Evolutionary conservation across 1,140 invertebrate species (phyloP).

Genomic region (Neuroterus valhalla): DNA sequence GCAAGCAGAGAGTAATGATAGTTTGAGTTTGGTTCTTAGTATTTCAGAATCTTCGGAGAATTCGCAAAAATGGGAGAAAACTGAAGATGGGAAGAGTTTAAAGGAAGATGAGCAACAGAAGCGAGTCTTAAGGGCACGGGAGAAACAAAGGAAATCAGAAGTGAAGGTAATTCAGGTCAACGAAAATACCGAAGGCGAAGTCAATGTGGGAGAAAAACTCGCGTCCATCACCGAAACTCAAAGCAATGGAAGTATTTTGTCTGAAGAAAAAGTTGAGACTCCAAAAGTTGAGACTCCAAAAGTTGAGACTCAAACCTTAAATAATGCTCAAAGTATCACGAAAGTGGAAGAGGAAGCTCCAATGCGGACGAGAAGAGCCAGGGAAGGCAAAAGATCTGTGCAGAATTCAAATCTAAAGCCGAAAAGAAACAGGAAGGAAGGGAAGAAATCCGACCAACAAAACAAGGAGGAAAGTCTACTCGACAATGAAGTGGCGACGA

Average conservation of each 20-base stretch:
- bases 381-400: slow-evolving; percentile 65
- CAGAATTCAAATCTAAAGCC: slow-evolving; percentile 58
- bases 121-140: slow-evolving; percentile 62
- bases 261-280: slow-evolving; percentile 23
- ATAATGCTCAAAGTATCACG: slow-evolving; percentile 20
- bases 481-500: slow-evolving; percentile 71
- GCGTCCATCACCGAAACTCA: slow-evolving; percentile 15
- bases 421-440: slow-evolving; percentile 62
- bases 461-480: slow-evolving; percentile 72
- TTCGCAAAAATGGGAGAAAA: background rate
- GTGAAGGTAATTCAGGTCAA: slow-evolving; percentile 33
- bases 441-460: slow-evolving; percentile 65
- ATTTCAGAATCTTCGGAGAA: slow-evolving; percentile 20
- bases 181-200: slow-evolving; percentile 27
- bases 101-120: slow-evolving; percentile 51
- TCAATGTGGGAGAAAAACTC: slow-evolving; percentile 5
- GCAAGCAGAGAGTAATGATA: background rate
- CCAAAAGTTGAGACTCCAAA: slow-evolving; percentile 24
- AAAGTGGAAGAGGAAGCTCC: slow-evolving; percentile 54
- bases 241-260: slow-evolving; percentile 24
- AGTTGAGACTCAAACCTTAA: slow-evolving; percentile 27
- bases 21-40: slow-evolving; percentile 6
- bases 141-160: slow-evolving; percentile 61
- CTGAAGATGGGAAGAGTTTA: slow-evolving; percentile 19
- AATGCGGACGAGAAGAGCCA: slow-evolving; percentile 59